Base-by-base conservation (phyloP, 1,140 invertebrate genomes). In the Scaptodrosophila lebanonensis region DNA sequence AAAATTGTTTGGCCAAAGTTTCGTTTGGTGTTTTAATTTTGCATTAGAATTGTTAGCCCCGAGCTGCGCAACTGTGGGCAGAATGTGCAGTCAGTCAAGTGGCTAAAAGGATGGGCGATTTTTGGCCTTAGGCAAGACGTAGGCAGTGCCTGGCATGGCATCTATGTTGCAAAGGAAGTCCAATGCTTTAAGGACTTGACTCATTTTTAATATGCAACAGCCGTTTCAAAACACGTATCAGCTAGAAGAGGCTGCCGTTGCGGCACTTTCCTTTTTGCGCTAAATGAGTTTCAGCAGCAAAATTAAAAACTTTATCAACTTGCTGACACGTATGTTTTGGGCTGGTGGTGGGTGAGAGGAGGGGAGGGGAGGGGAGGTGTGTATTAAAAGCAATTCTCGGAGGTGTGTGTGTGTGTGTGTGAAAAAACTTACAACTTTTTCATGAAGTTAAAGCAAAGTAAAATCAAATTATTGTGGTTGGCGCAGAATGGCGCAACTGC, bases 371-470 rank as follows among this genome's bases (percentile, higher is more conserved):
- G n/a, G 5, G 20, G 4, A 22, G 32, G 45, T 66, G 44, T 29
- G 25, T 30, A 45, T 62, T 25, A 25, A 25, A 25, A 25, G 8
- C 3, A 25, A 25, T 25, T 25, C 3, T 25, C n/a, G n/a, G n/a
- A n/a, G n/a, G 22, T 49, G 39, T 33, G 27, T 43, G 47, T 59
- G 32, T 56, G 57, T 48, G 39, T 66, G 52, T 50, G 53, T 56
- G 44, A 69, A 82, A 77, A 82, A 83, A 83, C 66, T 75, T 70
- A 57, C 75, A 83, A 75, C 70, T 82, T 82, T 82, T 82, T 82
- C 66, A 82, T 82, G 75, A 83, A 82, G 75, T 82, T 82, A 83
- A 82, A 82, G 75, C 75, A 82, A 82, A 82, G 76, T 83, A 82
- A 82, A 82, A 82, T 82, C 75, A 82, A 82, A 82, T 82, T 82